A percentile compares a stretch with the other conserved stretches of the same genome.
These are phyloP conservation scores for Desmodus rotundus DNA, from an alignment of 2,113 vertebrate species.

Conservation along the genomic window DNA sequence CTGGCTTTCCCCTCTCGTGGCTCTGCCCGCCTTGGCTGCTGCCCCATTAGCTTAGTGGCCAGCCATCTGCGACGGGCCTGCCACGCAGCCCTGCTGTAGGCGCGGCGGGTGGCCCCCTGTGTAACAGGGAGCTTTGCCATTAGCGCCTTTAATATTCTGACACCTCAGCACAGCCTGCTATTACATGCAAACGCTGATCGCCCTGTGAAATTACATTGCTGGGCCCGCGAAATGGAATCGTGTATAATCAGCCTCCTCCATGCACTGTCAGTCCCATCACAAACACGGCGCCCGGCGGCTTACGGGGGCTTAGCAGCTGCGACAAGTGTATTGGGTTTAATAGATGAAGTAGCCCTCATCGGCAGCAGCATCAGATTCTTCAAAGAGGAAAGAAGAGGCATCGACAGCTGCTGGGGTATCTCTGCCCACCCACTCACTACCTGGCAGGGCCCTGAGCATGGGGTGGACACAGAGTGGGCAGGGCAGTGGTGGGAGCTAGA, in stretches of 20 bases:
- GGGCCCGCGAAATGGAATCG: conserved; percentile 87
- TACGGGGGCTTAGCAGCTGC: conserved; percentile 87
- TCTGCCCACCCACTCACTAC: conserved; percentile 49
- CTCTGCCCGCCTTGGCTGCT: conserved; percentile 85
- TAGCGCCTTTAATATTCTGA: conserved; percentile 99
- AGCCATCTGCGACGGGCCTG: conserved; percentile 93
- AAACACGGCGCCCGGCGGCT: conserved; percentile 85
- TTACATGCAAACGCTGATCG: conserved; percentile 93
- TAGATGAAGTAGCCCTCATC: conserved; percentile 87
- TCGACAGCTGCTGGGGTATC: conserved; percentile 77
- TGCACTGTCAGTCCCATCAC: conserved; percentile 91
- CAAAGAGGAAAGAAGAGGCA: conserved; percentile 68
- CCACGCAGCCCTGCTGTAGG: conserved; percentile 73
- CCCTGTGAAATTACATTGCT: conserved; percentile 91
- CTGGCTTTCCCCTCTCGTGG: conserved; percentile 81
- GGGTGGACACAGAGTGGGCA: not conserved
- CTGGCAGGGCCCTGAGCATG: not conserved
- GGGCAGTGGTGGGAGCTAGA: not conserved
- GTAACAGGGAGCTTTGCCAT: conserved; percentile 98
- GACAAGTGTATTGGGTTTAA: conserved; percentile 89
- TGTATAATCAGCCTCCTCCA: conserved; percentile 93
- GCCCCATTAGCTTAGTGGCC: conserved; percentile 99
- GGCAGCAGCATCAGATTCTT: conserved; percentile 80
- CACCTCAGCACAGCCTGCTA: conserved; percentile 92
- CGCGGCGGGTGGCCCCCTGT: conserved; percentile 93